Conservation (phyloP, 2,888 invertebrate genomes). For the Slavum lentiscoides region DNA sequence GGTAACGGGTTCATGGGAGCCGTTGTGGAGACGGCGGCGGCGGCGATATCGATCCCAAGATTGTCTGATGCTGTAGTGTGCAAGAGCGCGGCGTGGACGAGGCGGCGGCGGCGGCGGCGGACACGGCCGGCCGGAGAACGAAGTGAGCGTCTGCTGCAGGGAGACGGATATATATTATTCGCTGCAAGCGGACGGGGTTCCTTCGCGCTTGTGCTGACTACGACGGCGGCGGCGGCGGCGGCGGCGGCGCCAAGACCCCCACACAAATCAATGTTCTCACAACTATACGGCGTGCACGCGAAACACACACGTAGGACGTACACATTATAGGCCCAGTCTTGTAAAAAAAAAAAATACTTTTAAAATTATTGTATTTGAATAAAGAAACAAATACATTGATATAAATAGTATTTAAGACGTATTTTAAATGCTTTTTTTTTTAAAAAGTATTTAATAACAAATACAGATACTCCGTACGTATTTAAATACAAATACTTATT, state of each 20-base stretch:
- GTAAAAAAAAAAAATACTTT: too few species aligned
- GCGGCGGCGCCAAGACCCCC: slow-evolving; percentile 9
- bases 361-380: too few species aligned
- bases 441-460: too few species aligned
- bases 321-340: too few species aligned
- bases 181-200: not conserved
- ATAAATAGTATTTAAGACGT: too few species aligned
- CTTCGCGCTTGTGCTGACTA: slow-evolving; percentile 41
- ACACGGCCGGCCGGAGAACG: slow-evolving; percentile 17
- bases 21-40: not conserved
- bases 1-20: not conserved
- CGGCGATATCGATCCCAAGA: slow-evolving; percentile 33
- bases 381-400: too few species aligned
- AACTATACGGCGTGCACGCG: too few species aligned
- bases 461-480: too few species aligned
- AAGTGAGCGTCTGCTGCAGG: slow-evolving; percentile 12
- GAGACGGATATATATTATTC: slow-evolving; percentile 10
- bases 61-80: not conserved
- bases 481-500: too few species aligned
- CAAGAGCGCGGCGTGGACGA: not conserved
- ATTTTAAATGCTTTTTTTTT: too few species aligned
- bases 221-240: not conserved
- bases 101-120: not conserved
- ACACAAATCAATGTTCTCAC: slow-evolving; percentile 46
- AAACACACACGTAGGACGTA: too few species aligned